Conservation (phyloP, 2,113 vertebrate genomes). For the Rhinoderma darwinii region DNA sequence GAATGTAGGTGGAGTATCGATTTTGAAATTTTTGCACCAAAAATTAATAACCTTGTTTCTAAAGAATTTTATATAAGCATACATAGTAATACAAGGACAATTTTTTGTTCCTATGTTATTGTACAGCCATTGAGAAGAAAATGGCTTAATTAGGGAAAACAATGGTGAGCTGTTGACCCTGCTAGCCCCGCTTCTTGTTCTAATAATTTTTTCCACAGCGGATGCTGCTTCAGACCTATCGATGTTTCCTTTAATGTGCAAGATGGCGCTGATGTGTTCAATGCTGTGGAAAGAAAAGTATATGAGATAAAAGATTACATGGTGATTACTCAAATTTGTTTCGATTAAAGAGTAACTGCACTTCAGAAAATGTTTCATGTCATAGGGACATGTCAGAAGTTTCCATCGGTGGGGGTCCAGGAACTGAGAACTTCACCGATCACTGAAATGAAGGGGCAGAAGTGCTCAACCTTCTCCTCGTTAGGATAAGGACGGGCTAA, state of each 20-base stretch:
- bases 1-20: background rate
- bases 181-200: background rate
- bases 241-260: background rate
- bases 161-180: background rate
- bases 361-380: no score
- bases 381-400: no score
- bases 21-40: background rate
- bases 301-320: no score
- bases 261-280: background rate
- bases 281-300: background rate
- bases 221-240: background rate
- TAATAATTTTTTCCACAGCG: background rate
- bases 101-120: no score
- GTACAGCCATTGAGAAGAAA: background rate
- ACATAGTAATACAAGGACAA: no score
- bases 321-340: no score
- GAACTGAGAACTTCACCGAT: no score
- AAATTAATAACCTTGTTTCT: background rate
- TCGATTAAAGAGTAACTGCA: no score
- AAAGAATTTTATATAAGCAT: background rate
- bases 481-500: no score
- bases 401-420: no score
- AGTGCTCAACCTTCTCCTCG: no score
- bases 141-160: background rate
- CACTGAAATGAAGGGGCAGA: no score